These are phyloP conservation scores for Diorhabda elongata DNA, from an alignment of 1,140 invertebrate genomes.

Conservation along the genomic window DNA sequence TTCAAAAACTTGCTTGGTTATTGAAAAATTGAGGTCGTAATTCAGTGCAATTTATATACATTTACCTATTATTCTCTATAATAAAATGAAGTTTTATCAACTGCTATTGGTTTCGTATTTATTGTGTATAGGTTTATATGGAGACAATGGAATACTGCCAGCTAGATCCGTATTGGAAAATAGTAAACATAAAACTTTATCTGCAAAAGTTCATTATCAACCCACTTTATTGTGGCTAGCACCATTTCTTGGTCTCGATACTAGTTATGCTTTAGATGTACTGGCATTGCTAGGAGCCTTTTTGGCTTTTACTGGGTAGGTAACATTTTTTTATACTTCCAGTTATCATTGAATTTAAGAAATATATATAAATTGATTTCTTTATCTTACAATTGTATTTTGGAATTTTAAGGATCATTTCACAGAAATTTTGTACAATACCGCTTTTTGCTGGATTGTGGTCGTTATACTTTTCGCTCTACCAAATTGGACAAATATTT, in stretches of 20 bases:
- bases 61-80: too few relatives aligned
- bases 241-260: slow-evolving; percentile 62
- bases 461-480: slow-evolving; percentile 71
- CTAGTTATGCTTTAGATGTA: slow-evolving; percentile 68
- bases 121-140: slow-evolving; percentile 64
- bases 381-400: slow-evolving; percentile 7
- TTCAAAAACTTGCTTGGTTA: too few relatives aligned
- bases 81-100: too few relatives aligned
- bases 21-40: too few relatives aligned
- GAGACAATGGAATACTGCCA: slow-evolving; percentile 75
- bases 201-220: slow-evolving; percentile 59
- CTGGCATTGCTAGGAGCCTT: slow-evolving; percentile 62
- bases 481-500: slow-evolving; percentile 75
- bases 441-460: slow-evolving; percentile 66
- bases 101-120: neutral
- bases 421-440: slow-evolving; percentile 58
- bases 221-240: slow-evolving; percentile 69
- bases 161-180: slow-evolving; percentile 60
- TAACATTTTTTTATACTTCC: slow-evolving; percentile 4
- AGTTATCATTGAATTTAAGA: neutral
- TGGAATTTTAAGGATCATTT: slow-evolving; percentile 56
- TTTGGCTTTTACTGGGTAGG: slow-evolving; percentile 64
- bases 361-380: neutral
- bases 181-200: slow-evolving; percentile 46
- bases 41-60: too few relatives aligned